Percentiles rank a stretch among this genome's conserved stretches.
Conservation (phyloP, 2,797 vertebrate species). For the Nyctibius grandis region DNA sequence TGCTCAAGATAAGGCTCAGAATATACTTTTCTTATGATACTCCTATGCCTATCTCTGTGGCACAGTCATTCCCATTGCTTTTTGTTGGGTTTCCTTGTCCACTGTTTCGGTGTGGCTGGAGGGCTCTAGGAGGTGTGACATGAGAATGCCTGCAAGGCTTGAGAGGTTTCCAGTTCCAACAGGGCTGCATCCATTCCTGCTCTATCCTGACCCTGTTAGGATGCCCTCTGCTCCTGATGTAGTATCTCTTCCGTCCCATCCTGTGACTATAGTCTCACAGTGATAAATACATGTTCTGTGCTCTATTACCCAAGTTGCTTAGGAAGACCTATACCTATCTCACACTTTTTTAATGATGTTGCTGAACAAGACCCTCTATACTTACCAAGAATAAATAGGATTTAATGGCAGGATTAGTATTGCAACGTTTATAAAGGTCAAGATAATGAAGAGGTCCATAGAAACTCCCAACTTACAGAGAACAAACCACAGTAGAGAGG, state of each 20-base stretch:
- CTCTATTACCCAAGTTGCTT: neutral
- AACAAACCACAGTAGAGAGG: neutral
- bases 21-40: neutral
- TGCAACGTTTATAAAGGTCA: neutral
- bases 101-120: neutral
- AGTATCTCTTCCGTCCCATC: neutral
- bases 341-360: neutral
- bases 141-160: neutral
- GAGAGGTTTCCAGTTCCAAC: neutral
- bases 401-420: neutral
- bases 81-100: neutral
- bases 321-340: neutral
- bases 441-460: neutral
- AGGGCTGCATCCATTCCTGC: neutral
- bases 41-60: neutral
- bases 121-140: neutral
- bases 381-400: neutral
- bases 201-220: neutral
- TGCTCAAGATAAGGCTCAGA: neutral
- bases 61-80: neutral
- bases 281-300: neutral
- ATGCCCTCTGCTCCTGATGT: neutral
- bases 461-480: neutral
- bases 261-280: neutral
- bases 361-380: neutral